Evolutionary conservation across 1,140 invertebrate species (phyloP), one percentile per base, ranked within the genome.

Genomic region (Drosophila repletoides): DNA sequence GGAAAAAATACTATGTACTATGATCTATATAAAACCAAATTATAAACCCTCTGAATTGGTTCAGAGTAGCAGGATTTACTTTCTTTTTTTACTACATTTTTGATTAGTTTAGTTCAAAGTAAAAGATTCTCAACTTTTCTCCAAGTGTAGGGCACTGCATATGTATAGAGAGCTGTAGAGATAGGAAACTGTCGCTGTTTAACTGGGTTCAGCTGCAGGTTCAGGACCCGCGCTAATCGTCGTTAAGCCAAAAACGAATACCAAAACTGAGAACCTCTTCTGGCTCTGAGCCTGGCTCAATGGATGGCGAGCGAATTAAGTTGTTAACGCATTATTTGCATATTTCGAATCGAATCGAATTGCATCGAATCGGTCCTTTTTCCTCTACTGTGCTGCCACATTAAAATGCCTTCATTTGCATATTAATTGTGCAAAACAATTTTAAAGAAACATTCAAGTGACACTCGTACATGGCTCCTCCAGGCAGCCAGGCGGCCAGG

Each of bases 311-410:
- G 45, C 63, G 74, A 88, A 88, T 88, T 88, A 88, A 88, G 84
- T 88, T 88, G 84, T 88, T 88, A 88, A 88, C 84, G 84, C 84
- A 88, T 88, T 88, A 88, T 88, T 88, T 88, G 84, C 84, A 88
- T 88, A 88, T 88, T 88, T 80, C 33, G 69, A 67, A 77, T 79
- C 67, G 73, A 22, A n/a, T n/a, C n/a, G n/a, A n/a, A n/a, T n/a
- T n/a, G n/a, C n/a, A n/a, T 80, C 33, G 69, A 67, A 77, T 79
- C 67, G 73, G 14, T 43, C 36, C 36, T 40, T 40, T 41, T 3
- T 17, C 24, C 29, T 48, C 14, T 46, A 6, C 22, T 19, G 28
- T 21, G 45, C 55, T 72, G 77, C 63, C 63, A 75, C 81, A 77
- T 87, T 77, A 80, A 80, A 71, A 69, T 79, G 74, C 69, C 64